phyloP scores from a whole-genome alignment of 1,140 invertebrate species.

The Diachasma alloeum region DNA sequence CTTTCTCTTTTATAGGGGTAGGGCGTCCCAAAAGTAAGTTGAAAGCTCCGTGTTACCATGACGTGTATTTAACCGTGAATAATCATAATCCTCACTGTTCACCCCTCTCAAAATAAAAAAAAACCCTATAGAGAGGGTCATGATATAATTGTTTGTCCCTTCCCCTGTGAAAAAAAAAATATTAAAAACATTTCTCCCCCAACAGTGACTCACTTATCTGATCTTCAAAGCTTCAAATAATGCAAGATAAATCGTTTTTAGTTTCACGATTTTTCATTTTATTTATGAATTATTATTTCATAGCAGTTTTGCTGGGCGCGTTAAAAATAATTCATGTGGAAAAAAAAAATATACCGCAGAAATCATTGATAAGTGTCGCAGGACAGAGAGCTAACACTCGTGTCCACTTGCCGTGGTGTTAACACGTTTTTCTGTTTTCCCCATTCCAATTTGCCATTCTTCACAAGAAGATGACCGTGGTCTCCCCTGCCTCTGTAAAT shows the following conservation, averaged over 20 bases:
- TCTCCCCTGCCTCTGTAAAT: slow-evolving; percentile 16
- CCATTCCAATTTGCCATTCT: neutral
- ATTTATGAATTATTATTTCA: neutral
- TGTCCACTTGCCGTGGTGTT: neutral
- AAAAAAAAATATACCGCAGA: neutral
- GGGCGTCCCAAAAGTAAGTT: slow-evolving; percentile 67
- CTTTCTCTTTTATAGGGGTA: slow-evolving; percentile 66
- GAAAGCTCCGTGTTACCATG: slow-evolving; percentile 40
- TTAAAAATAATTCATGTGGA: neutral
- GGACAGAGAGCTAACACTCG: neutral
- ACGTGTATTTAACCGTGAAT: slow-evolving; percentile 58
- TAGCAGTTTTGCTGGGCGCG: neutral
- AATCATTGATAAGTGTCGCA: neutral
- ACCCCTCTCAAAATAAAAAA: slow-evolving; percentile 41
- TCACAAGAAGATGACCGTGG: neutral
- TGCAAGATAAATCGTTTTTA: neutral
- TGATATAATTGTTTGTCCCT: neutral
- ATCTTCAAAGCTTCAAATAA: slow-evolving; percentile 11
- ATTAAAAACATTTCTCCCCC: neutral
- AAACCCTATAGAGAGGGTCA: slow-evolving; percentile 2
- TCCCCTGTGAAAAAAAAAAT: neutral
- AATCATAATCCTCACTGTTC: slow-evolving; percentile 49
- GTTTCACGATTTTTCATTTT: neutral
- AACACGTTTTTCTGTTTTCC: neutral
- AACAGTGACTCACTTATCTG: slow-evolving; percentile 9